Conservation (phyloP, 2,888 invertebrate genomes). For the Drosophila leonis region DNA sequence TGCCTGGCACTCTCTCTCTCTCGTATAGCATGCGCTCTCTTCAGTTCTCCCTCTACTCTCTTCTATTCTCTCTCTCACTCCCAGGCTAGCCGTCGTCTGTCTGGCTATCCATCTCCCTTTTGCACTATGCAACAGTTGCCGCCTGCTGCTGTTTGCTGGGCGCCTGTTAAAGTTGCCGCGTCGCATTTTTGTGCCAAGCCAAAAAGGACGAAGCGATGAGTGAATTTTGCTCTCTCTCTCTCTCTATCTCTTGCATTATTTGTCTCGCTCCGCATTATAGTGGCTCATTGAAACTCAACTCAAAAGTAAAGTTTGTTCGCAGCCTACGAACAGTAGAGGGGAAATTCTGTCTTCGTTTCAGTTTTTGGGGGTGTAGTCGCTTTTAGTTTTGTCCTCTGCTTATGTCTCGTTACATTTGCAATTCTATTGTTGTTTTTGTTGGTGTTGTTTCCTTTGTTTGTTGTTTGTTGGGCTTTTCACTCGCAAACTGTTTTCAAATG, state of each 20-base stretch:
- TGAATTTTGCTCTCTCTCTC: conserved; percentile 48
- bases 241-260: conserved; percentile 7
- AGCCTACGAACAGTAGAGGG: conserved; percentile 16
- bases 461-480: conserved; percentile 55
- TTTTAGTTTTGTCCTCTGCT: conserved; percentile 59
- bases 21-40: conserved; percentile 19
- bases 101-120: conserved; percentile 73
- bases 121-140: conserved; percentile 70
- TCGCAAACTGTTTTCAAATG: conserved; percentile 64
- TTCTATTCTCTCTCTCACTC: conserved; percentile 4
- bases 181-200: conserved; percentile 78
- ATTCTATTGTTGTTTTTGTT: conserved; percentile 19
- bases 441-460: conserved; percentile 17
- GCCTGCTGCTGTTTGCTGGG: conserved; percentile 55
- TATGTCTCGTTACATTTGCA: conserved; percentile 54
- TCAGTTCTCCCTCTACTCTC: conserved; percentile 10
- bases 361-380: conserved; percentile 18
- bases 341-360: conserved; percentile 29
- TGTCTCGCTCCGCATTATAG: conserved; percentile 31
- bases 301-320: conserved; percentile 63
- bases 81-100: conserved; percentile 31
- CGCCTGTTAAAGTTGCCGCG: conserved; percentile 71
- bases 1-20: conserved; percentile 33
- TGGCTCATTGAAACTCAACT: conserved; percentile 67
- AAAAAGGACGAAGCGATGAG: conserved; percentile 81